These are phyloP conservation scores for Hermaeophaga mercurialis DNA, from an alignment of 2,888 invertebrate species.

Conservation along the genomic window DNA sequence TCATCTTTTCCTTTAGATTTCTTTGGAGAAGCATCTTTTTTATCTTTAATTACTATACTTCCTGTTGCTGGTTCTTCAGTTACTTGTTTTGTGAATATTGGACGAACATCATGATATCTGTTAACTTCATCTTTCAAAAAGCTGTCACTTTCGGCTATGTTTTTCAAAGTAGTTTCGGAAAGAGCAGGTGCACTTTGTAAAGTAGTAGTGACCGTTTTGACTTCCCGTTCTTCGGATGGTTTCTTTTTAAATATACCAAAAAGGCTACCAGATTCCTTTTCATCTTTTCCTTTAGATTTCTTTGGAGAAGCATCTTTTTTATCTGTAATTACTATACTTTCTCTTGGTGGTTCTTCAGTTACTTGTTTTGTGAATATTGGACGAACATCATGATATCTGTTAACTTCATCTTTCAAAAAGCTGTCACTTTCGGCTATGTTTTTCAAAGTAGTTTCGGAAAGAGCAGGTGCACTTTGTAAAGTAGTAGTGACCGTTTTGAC, in stretches of 20 bases:
- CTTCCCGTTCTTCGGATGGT: constrained; percentile 30
- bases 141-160: constrained; percentile 22
- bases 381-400: constrained; percentile 40
- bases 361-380: constrained; percentile 26
- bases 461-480: background rate
- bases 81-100: constrained; percentile 2
- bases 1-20: constrained; percentile 18
- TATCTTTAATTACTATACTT: background rate
- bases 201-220: constrained; percentile 21
- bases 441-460: constrained; percentile 21
- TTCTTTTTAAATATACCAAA: constrained; percentile 43
- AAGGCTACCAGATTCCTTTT: constrained; percentile 18
- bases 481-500: background rate
- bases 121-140: constrained; percentile 38
- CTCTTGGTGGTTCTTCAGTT: background rate
- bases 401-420: constrained; percentile 39
- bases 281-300: constrained; percentile 6
- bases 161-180: constrained; percentile 21
- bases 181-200: background rate
- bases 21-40: constrained; percentile 9
- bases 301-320: constrained; percentile 15
- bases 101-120: constrained; percentile 39
- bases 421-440: constrained; percentile 27
- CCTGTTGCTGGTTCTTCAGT: background rate
- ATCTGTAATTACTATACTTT: background rate